Evolutionary conservation across 2,113 vertebrate species (phyloP).

Genomic region (Pygoscelis antarcticus): DNA sequence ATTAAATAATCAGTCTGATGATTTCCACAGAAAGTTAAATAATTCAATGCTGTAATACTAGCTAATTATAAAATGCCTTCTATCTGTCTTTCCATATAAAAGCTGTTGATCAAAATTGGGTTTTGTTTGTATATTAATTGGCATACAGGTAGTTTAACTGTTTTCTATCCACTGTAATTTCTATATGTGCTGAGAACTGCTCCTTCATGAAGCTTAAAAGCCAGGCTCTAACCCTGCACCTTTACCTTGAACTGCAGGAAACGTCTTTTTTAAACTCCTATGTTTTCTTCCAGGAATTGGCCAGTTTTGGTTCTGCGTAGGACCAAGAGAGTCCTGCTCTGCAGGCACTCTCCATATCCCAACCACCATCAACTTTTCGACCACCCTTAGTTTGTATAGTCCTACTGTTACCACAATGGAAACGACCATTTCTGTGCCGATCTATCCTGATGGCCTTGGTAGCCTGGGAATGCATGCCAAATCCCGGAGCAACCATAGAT

Average conservation of each 20-base stretch:
- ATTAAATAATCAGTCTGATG: neutral
- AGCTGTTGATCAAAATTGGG: neutral
- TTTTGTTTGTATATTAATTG: neutral
- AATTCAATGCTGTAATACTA: neutral
- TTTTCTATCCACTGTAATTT: neutral
- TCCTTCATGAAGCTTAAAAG: neutral
- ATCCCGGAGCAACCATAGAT: neutral
- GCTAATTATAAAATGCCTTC: neutral
- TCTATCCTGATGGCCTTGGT: too few species aligned
- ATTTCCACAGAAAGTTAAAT: neutral
- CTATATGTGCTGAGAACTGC: neutral
- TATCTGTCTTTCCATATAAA: neutral
- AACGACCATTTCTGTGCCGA: neutral
- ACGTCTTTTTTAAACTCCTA: neutral
- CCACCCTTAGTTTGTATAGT: neutral
- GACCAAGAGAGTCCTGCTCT: neutral
- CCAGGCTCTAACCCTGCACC: neutral
- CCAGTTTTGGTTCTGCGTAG: neutral
- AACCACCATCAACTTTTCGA: neutral
- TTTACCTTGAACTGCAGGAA: neutral
- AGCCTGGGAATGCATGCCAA: neutral
- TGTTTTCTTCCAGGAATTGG: neutral
- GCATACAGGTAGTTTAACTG: neutral
- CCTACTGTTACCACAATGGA: neutral
- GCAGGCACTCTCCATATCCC: neutral